phyloP scores from a whole-genome alignment of 2,113 vertebrate genomes.

The Semicossyphus pulcher region DNA sequence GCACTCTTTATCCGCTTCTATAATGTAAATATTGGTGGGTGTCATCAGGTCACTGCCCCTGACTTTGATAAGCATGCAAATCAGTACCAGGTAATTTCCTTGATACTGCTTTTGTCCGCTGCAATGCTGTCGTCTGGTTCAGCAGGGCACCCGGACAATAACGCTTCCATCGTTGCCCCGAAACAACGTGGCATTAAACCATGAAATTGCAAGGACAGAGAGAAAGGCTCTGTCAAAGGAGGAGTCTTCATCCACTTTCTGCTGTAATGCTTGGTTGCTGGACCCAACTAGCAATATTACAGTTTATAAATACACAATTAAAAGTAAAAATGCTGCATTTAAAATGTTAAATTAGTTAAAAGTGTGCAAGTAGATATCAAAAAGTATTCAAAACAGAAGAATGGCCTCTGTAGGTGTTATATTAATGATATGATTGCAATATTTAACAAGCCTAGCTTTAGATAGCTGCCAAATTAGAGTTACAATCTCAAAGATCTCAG shows the following conservation, averaged over 20 bases:
- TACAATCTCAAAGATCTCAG: no score
- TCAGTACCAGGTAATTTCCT: not conserved
- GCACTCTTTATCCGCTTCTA: no score
- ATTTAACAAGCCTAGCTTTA: no score
- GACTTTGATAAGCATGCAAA: not conserved
- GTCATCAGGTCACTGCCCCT: not conserved
- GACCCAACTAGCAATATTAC: not conserved
- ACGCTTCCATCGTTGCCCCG: slow-evolving; percentile 9
- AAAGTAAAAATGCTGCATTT: no score
- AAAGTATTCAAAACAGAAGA: no score
- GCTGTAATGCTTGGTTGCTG: no score
- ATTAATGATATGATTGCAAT: no score
- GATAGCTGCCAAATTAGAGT: no score
- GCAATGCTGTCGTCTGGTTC: not conserved
- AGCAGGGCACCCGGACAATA: not conserved
- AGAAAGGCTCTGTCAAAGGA: not conserved
- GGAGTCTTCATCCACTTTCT: not conserved
- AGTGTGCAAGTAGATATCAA: no score
- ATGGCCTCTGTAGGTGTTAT: no score
- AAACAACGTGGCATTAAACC: not conserved
- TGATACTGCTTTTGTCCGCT: not conserved
- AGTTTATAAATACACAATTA: no score
- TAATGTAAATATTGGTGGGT: not conserved
- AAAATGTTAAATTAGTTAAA: no score
- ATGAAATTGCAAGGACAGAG: not conserved